Evolutionary conservation across 2,888 invertebrate species (phyloP).

Genomic region (Globia sparganii): DNA sequence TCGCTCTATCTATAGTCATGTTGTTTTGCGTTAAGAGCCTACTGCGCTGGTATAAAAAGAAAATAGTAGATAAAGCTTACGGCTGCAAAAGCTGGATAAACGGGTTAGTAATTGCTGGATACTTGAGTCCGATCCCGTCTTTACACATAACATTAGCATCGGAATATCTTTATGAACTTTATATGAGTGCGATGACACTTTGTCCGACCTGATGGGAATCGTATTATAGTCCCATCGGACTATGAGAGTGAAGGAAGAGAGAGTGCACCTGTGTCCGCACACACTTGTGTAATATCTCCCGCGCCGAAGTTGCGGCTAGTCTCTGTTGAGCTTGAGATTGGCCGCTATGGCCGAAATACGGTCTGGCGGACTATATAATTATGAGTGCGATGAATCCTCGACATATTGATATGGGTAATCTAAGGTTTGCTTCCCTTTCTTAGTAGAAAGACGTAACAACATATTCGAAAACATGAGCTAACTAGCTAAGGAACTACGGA

Average conservation of each 20-base stretch:
- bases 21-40: background rate
- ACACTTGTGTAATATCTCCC: background rate
- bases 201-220: background rate
- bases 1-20: background rate
- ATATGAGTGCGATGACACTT: background rate
- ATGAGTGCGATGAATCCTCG: background rate
- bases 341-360: background rate
- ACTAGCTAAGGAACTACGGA: constrained; percentile 3
- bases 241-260: background rate
- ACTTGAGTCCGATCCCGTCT: background rate
- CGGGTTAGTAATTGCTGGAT: constrained; percentile 21
- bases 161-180: constrained; percentile 10
- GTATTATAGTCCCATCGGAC: background rate
- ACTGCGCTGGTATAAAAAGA: background rate
- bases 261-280: background rate
- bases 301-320: background rate
- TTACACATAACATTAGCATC: background rate
- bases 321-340: too few relatives aligned
- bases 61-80: background rate
- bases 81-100: constrained; percentile 30
- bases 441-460: background rate
- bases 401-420: background rate
- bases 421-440: background rate
- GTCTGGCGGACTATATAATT: background rate
- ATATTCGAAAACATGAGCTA: background rate